These are phyloP conservation scores for Paguma larvata DNA, from an alignment of 2,797 vertebrate genomes.

Conservation along the genomic window DNA sequence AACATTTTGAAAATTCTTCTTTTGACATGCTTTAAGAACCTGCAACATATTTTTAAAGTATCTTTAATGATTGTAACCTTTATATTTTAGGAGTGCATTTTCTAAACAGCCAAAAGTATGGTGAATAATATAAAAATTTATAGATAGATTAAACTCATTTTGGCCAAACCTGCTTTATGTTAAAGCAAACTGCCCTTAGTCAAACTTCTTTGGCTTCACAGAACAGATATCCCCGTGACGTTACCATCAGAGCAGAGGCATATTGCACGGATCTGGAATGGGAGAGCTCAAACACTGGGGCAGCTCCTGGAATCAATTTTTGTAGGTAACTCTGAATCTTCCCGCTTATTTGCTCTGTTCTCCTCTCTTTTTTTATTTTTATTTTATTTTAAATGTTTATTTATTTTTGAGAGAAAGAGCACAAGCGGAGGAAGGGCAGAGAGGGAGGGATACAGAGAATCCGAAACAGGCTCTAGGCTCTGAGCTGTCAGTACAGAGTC, in stretches of 20 bases:
- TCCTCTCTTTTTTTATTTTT: neutral
- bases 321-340: neutral
- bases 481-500: too few species aligned
- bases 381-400: too few species aligned
- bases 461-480: too few species aligned
- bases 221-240: neutral
- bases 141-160: constrained; percentile 47
- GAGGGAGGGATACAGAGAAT: too few species aligned
- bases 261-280: neutral
- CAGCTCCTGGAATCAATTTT: neutral
- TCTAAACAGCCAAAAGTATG: neutral
- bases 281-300: neutral
- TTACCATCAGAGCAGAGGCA: neutral
- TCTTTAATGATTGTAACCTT: neutral
- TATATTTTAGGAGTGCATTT: neutral
- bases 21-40: constrained; percentile 21
- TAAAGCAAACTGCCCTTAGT: neutral
- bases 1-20: neutral
- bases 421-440: too few species aligned
- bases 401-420: too few species aligned
- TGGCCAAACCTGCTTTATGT: neutral
- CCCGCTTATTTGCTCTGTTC: neutral
- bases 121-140: constrained; percentile 23
- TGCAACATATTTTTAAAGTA: neutral
- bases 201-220: constrained; percentile 4